Evolutionary conservation across 2,888 invertebrate genomes (phyloP), one percentile per base, ranked within the genome.

Genomic region (Salpingus planirostris): DNA sequence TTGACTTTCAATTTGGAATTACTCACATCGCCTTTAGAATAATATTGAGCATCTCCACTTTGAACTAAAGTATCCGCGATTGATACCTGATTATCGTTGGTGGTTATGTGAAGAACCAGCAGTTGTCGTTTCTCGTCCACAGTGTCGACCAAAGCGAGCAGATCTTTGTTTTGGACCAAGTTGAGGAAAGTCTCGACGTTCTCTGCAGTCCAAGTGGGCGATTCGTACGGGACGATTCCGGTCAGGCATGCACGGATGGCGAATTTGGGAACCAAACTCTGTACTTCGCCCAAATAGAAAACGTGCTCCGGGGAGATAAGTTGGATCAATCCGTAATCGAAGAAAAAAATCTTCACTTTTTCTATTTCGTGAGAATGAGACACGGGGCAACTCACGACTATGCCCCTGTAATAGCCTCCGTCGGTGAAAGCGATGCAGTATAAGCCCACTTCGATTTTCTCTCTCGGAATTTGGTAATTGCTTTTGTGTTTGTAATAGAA

Each of bases 321-420:
- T 21, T 29, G 15, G 10, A 29, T 13, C 21, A 21, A 11, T 18
- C 33, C 33, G 22, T 24, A 34, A 34, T 34, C 33, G 14, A 29
- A 11, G 11, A 24, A 34, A 11, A n/a, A 29, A 1, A 34, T 15
- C 21, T 24, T 15, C 2, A 29, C 29, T 29, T 24, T 11, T 5
- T 24, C 10, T 13, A 5, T 29, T 6, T 29, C 15, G 2, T 12
- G 22, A 1, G 11, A n/a, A 7, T 13, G 13, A 7, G 21, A 11
- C 4, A 4, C 6, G 2, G 31, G 29, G 7, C 27, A 23, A 7
- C 29, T 25, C 5, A 28, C 24, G 7, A 38, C 29, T 3, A 34
- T 13, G 8, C 34, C 35, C 15, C 39, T 10, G 21, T 36, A 39
- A 27, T 27, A 39, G 13, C 13, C 27, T 13, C 14, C 6, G 8